Conservation (phyloP, 2,888 invertebrate genomes). For the Agrotis segetum region DNA sequence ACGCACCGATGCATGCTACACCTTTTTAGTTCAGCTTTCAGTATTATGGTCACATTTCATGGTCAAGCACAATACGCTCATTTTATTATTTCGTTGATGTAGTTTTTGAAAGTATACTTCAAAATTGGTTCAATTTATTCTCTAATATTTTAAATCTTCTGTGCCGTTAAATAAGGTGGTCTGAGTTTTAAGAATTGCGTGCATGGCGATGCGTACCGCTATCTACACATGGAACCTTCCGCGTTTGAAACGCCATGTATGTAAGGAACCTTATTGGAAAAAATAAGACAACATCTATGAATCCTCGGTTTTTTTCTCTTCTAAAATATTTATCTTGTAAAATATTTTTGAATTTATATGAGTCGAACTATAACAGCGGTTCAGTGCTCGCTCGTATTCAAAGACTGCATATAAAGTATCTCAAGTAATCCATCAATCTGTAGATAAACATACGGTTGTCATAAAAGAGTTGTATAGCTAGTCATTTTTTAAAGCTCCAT, state of each 20-base stretch:
- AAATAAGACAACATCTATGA: not conserved
- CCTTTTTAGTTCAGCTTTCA: slow-evolving; percentile 43
- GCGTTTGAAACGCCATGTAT: not conserved
- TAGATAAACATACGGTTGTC: no score
- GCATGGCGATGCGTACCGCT: not conserved
- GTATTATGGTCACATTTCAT: slow-evolving; percentile 15
- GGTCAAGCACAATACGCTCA: slow-evolving; percentile 18
- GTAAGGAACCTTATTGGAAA: not conserved
- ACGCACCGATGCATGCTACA: slow-evolving; percentile 67
- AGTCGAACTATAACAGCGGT: no score
- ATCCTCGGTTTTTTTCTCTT: no score
- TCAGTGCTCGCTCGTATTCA: no score
- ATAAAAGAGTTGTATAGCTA: no score
- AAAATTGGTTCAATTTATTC: not conserved
- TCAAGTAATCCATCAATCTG: no score
- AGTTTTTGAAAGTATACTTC: not conserved
- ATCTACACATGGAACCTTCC: not conserved
- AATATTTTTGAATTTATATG: no score
- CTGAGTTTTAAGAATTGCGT: not conserved
- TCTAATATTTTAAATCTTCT: not conserved
- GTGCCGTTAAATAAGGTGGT: not conserved
- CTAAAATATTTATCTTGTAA: no score
- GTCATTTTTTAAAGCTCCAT: no score
- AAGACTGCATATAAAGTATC: no score
- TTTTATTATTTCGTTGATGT: slow-evolving; percentile 3